phyloP scores from a whole-genome alignment of 2,797 vertebrate genomes.

The Hoplostethus mediterraneus region DNA sequence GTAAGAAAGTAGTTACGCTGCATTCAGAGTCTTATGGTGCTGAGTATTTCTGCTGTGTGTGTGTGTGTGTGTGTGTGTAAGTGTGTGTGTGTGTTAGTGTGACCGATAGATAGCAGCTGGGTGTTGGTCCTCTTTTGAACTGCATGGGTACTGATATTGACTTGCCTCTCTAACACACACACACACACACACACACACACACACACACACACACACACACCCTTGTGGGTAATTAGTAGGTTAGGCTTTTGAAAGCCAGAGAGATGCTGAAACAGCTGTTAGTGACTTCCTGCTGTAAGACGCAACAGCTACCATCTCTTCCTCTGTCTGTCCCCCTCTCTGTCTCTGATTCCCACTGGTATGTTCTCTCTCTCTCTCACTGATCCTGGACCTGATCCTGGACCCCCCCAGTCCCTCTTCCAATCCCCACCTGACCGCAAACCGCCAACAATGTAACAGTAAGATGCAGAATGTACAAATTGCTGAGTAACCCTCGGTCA shows the following conservation, averaged over 20 bases:
- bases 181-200: conserved; percentile 10
- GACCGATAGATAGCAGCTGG: conserved; percentile 45
- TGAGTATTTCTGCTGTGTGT: background rate
- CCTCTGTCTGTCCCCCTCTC: conserved; percentile 19
- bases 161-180: conserved; percentile 22
- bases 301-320: background rate
- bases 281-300: conserved; percentile 69
- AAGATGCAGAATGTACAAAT: conserved; percentile 65
- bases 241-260: conserved; percentile 57
- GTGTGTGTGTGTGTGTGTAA: background rate
- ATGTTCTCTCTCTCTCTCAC: background rate
- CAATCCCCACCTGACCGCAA: conserved; percentile 23
- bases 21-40: background rate
- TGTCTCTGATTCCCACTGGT: conserved; percentile 11
- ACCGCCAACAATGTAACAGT: conserved; percentile 45
- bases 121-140: conserved; percentile 53
- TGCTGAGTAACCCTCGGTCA: conserved; percentile 62
- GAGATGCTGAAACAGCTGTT: conserved; percentile 56
- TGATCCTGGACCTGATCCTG: too few relatives aligned
- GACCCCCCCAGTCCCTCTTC: background rate
- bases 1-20: background rate
- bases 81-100: conserved; percentile 17
- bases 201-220: conserved; percentile 8
- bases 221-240: conserved; percentile 52
- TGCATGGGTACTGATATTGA: conserved; percentile 40